Base-by-base conservation (phyloP, 2,113 vertebrate genomes). In the Engraulis encrasicolus region DNA sequence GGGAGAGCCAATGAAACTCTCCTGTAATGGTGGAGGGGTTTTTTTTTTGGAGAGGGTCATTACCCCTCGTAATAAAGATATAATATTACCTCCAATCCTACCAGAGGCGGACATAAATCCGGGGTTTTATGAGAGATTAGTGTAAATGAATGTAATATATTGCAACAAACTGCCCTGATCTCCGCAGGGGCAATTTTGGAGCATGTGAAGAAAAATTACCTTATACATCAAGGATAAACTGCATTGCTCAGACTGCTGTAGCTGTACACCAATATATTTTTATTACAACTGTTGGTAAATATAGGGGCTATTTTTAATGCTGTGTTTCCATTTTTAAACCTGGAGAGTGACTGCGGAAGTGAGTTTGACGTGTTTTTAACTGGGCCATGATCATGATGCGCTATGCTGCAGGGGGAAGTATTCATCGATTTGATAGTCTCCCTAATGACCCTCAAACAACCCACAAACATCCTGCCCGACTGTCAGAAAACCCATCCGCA, bases 61-160 rank as follows among this genome's bases (percentile, higher is more conserved):
- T 50, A 45, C 20, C 74, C 49, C 48, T 34, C 6, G 31, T 20
- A n/a, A 19, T 52, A n/a, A 9, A 78, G 19, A 52, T 27, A 78
- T 27, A 78, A 78, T 50, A 78, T 78, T 83, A 52, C 40, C 71
- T 38, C 71, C 82, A 20, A 50, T 45, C 82, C 40, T 11, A 18
- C 34, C 71, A 81, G 71, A 77, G 27, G 23, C 31, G 50, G 17
- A 12, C 48, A 78, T 31, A 50, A 83, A 83, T 50, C 71, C 50
- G 11, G 20, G 19, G 61, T 38, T n/a, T 82, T 77, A 82, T 36
- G 61, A 82, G 58, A 50, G 23, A 14, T 49, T 45, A 78, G 27
- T 27, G 20, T 74, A 34, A 50, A 50, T 78, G 27, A 50, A 82
- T 77, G 31, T 36, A 50, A 78, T 48, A 14, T 31, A 77, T 50